Percentiles rank a stretch among this genome's conserved stretches.
Conservation (phyloP, 2,113 vertebrate genomes). For the Mola mola region DNA sequence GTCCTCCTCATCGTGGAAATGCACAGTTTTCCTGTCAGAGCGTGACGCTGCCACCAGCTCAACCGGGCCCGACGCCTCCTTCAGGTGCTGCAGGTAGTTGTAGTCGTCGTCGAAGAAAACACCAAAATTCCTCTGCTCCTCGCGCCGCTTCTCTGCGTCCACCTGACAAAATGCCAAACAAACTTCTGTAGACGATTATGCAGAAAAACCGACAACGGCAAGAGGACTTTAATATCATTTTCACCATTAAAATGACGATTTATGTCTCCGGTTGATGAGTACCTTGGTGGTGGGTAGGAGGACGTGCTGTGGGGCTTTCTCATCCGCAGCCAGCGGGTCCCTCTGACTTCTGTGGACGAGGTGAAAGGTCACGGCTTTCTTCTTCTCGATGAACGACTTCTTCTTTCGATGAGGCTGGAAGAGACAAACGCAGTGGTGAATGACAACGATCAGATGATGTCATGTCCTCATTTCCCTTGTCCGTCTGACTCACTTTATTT, state of each 20-base stretch:
- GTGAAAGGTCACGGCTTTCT: slow-evolving; percentile 94
- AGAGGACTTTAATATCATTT: too few relatives aligned
- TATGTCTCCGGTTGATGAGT: too few relatives aligned
- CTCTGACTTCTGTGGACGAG: slow-evolving; percentile 96
- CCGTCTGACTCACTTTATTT: too few relatives aligned
- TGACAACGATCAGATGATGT: too few relatives aligned
- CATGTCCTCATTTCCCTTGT: too few relatives aligned
- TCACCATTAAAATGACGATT: too few relatives aligned
- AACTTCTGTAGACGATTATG: too few relatives aligned
- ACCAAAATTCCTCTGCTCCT: slow-evolving; percentile 90
- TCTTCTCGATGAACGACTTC: slow-evolving; percentile 96
- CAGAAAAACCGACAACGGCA: too few relatives aligned
- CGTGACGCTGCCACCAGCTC: slow-evolving; percentile 84
- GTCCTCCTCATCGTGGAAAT: slow-evolving; percentile 60
- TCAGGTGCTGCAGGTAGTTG: slow-evolving; percentile 96
- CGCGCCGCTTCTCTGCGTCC: slow-evolving; percentile 82
- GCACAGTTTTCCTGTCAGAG: slow-evolving; percentile 29
- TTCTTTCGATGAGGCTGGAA: slow-evolving; percentile 94
- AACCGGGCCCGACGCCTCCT: slow-evolving; percentile 77
- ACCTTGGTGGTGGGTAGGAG: slow-evolving; percentile 85
- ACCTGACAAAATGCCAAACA: slow-evolving; percentile 48
- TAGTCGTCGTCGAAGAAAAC: slow-evolving; percentile 98
- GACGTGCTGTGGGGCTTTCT: slow-evolving; percentile 94
- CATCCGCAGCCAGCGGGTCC: slow-evolving; percentile 93
- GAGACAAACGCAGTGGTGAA: slow-evolving; percentile 6